Conservation (phyloP, 2,797 vertebrate species). For the Monodelphis domestica region DNA sequence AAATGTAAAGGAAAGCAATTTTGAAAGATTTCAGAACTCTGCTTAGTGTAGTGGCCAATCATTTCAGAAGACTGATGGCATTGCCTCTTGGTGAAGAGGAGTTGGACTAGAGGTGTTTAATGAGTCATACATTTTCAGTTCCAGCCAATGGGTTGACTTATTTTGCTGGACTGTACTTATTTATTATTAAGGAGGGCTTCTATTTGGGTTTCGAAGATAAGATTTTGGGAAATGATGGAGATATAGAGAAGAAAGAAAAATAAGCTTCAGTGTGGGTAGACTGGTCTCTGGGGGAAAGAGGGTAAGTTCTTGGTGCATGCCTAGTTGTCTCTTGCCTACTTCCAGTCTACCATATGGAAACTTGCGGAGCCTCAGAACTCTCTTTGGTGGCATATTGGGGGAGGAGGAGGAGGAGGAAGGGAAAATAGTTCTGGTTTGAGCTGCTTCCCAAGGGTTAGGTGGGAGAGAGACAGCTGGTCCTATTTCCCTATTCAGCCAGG, state of each 20-base stretch:
- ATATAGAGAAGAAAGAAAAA: neutral
- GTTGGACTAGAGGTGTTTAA: neutral
- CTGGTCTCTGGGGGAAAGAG: neutral
- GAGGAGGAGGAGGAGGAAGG: neutral
- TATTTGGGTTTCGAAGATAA: neutral
- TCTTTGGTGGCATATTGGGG: neutral
- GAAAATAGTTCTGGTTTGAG: neutral
- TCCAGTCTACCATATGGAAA: neutral
- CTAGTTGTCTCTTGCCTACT: neutral
- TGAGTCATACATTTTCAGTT: neutral
- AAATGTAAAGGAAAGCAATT: neutral
- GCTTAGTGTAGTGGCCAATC: neutral
- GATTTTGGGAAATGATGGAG: neutral
- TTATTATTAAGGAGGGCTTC: neutral
- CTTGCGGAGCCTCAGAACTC: neutral
- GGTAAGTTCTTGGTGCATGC: neutral
- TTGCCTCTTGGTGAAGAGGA: neutral
- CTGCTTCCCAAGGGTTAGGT: neutral
- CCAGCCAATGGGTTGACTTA: neutral
- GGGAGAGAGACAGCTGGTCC: neutral
- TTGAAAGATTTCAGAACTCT: neutral
- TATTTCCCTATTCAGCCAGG: neutral
- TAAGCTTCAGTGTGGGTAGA: neutral
- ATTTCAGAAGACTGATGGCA: neutral
- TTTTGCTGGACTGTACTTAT: neutral